Evolutionary conservation across 1,140 invertebrate genomes (phyloP), one percentile per base, ranked within the genome.

Genomic region (Cyclargus thomasi): DNA sequence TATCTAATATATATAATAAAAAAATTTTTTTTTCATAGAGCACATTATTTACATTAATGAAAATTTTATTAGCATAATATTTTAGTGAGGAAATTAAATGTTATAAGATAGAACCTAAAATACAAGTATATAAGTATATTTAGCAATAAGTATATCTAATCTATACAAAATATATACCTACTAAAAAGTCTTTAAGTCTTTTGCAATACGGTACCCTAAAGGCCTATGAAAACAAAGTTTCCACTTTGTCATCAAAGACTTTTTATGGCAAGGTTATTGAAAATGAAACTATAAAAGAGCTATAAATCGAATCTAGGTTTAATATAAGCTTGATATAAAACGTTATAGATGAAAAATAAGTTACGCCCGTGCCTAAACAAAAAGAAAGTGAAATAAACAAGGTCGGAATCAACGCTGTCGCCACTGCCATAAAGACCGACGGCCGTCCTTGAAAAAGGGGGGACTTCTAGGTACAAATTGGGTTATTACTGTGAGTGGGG

Each of bases 351-450:
- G 81, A 74, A 83, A 86, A 89, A 87, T 88, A 88, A 88, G 84
- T 85, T 83, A 80, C 83, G 83, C 77, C 77, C 80, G 85, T 90
- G 88, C 83, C 86, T 85, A 90, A 90, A 90, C 87, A 90, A 90
- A 88, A 90, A 87, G 87, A 87, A 90, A 87, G 80, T 88, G 85
- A 86, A 90, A 90, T 87, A 90, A 90, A 90, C 85, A 90, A 90
- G 87, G 85, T 86, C 85, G 85, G 82, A 88, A 86, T 88, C 85
- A 86, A 87, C 87, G 85, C 80, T 81, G 85, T 85, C 85, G 83
- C 79, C 85, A 80, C 81, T 85, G 85, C 85, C 83, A 87, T 88
- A 86, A 86, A 90, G 87, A 87, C 83, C 87, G 87, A 86, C 87
- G 87, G 82, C 85, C 85, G 87, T 90, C 87, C 87, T 90, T 90